Conservation (phyloP, 2,113 vertebrate species). For the Steatornis caripensis region DNA sequence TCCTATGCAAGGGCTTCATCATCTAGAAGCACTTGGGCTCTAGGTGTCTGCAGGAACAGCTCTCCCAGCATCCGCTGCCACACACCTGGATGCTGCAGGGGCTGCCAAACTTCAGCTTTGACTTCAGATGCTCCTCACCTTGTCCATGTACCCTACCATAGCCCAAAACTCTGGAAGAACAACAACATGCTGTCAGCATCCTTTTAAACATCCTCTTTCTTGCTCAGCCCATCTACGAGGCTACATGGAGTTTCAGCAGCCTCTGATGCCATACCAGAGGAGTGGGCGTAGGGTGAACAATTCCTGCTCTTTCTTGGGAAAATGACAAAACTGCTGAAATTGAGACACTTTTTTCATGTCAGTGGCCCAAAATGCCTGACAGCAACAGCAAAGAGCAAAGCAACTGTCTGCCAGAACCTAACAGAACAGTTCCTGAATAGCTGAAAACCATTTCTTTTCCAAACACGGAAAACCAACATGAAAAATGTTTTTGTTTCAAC, state of each 20-base stretch:
- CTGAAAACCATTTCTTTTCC: background rate
- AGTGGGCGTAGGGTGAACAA: background rate
- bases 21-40: background rate
- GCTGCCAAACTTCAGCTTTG: background rate
- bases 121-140: background rate
- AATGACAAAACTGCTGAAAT: background rate
- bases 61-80: background rate
- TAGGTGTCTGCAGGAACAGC: background rate
- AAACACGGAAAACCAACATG: background rate
- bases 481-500: background rate
- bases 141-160: too few relatives aligned
- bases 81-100: rapidly evolving
- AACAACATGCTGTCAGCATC: background rate
- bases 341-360: background rate
- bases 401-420: background rate
- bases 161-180: background rate
- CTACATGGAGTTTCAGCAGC: background rate
- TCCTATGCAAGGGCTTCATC: background rate
- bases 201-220: background rate
- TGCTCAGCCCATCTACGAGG: background rate
- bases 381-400: background rate
- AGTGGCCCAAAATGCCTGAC: background rate
- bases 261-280: background rate
- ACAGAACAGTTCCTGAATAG: background rate
- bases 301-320: background rate